Conservation (phyloP, 2,113 vertebrate genomes). For the Crypturellus undulatus region DNA sequence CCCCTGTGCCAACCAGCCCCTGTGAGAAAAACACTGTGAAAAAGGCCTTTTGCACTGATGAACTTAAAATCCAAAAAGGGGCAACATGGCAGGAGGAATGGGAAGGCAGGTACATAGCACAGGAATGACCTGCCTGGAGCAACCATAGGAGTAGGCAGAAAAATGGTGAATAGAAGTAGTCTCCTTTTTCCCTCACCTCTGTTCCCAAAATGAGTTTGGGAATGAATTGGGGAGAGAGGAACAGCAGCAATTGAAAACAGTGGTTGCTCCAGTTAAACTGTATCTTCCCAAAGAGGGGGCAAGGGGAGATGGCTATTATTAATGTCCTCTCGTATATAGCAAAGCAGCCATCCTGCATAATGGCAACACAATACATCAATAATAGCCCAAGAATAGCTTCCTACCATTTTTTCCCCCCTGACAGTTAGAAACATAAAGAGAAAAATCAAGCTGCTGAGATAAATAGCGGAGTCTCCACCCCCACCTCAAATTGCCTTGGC, state of each 20-base stretch:
- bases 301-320: conserved; percentile 60
- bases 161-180: conserved; percentile 6
- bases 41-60: not conserved
- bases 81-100: not conserved
- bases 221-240: conserved; percentile 35
- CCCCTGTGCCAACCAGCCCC: not conserved
- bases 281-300: conserved; percentile 52
- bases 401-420: conserved; percentile 53
- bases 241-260: conserved; percentile 23
- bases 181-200: not conserved
- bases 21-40: not conserved
- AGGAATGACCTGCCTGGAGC: conserved; percentile 24
- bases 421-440: conserved; percentile 73
- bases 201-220: conserved; percentile 49
- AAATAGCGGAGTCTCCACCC: conserved; percentile 73
- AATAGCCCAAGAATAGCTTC: conserved; percentile 66
- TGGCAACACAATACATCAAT: conserved; percentile 59
- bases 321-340: conserved; percentile 45
- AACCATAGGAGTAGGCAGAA: not conserved
- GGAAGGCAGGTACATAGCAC: not conserved
- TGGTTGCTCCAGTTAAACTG: conserved; percentile 53
- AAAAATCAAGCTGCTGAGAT: conserved; percentile 72
- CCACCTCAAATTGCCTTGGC: conserved; percentile 76
- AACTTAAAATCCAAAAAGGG: conserved; percentile 15
- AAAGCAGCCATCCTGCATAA: conserved; percentile 58